Base-by-base conservation (phyloP, 2,888 invertebrate genomes). In the Orchesella flavescens region DNA sequence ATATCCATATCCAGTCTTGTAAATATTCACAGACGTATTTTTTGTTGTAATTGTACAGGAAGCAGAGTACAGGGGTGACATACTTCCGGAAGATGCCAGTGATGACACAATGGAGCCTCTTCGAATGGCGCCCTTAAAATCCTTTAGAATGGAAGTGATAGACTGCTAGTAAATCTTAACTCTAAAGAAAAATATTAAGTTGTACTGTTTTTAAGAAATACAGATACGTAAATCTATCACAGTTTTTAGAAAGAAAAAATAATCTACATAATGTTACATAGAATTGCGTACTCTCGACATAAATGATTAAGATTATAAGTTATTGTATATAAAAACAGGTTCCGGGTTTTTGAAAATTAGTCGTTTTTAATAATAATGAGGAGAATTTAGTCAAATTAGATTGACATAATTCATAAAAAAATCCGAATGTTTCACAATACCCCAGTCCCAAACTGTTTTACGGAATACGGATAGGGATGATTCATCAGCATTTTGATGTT, bases 121-220 rank as follows among this genome's bases (percentile, higher is more conserved):
- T 71, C 83, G 86, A 44, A 86, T 87, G 86, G 84, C 85, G 65
- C 85, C 85, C 68, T 77, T 85, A 68, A 92, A 91, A 89, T 90
- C 91, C 84, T 92, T 92, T 89, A 92, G 92, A 90, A 92, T 93
- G 92, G 92, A 93, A 90, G 91, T 92, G 87, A 91, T 92, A 90
- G 91, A 92, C 89, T 92, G 91, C 90, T 92, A 90, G 91, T 85
- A 84, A 61, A 55, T 44, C 23, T 63, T 68, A 53, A 34, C 34
- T 34, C 34, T 13, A 17, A 69, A 49, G 53, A 69, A 63, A 61
- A 43, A 59, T 44, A 65, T 44, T 19, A 13, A 53, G 15, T n/a
- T 53, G 10, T 53, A 53, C 53, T 24, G 63, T 63, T 63, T 63
- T 63, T 63, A 63, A 63, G 21, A 24, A 24, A 34, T 13, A 53